These are phyloP conservation scores for Alcedo atthis DNA, from an alignment of 2,797 vertebrate genomes.

Conservation along the genomic window DNA sequence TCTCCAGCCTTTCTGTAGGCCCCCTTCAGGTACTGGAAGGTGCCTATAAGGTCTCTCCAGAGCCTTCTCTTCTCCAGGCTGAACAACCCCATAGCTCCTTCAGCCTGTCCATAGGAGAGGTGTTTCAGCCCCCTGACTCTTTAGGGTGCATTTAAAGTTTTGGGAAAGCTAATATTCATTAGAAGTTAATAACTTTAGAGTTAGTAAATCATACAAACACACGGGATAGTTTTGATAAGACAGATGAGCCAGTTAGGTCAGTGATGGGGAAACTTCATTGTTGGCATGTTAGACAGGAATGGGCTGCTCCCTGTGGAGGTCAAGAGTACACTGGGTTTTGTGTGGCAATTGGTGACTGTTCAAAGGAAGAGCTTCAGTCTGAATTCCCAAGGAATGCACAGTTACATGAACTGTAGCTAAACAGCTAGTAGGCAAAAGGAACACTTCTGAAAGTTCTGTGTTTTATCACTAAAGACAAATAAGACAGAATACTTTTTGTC, in stretches of 20 bases:
- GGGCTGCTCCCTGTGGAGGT: slow-evolving; percentile 16
- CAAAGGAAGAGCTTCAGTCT: not conserved
- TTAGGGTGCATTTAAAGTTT: not conserved
- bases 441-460: not conserved
- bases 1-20: no score
- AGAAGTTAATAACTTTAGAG: not conserved
- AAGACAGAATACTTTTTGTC: not conserved
- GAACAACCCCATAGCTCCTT: no score
- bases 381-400: not conserved
- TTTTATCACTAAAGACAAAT: not conserved
- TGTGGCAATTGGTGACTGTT: slow-evolving; percentile 36
- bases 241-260: not conserved
- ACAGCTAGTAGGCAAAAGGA: not conserved
- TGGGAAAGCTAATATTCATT: not conserved
- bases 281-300: not conserved
- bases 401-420: not conserved
- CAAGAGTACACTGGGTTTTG: slow-evolving; percentile 21
- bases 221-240: not conserved
- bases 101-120: no score
- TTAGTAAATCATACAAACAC: not conserved
- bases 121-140: no score
- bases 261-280: slow-evolving; percentile 1
- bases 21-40: no score
- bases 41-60: no score
- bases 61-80: no score